Percentiles rank a stretch among this genome's conserved stretches.
phyloP scores from a whole-genome alignment of 1,140 invertebrate genomes.

The Conus ventricosus region DNA sequence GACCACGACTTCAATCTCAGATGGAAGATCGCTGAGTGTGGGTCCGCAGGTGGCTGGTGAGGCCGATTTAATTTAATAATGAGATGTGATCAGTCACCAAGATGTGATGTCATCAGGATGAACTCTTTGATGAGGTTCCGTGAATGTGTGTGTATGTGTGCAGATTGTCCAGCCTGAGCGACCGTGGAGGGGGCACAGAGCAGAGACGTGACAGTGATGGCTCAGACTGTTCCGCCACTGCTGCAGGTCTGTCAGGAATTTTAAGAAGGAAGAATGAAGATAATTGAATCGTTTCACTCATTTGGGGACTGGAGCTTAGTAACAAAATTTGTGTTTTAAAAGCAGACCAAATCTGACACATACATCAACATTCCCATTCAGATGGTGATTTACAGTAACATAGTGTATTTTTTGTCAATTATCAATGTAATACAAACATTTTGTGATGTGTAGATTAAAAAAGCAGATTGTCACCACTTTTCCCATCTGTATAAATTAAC shows the following conservation, averaged over 20 bases:
- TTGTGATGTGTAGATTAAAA: too few relatives aligned
- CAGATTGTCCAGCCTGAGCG: constrained; percentile 46
- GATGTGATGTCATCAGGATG: too few relatives aligned
- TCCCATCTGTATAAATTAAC: too few relatives aligned
- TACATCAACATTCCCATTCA: background rate
- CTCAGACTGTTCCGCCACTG: background rate
- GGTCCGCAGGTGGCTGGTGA: too few relatives aligned
- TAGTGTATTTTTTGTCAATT: background rate
- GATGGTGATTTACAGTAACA: background rate
- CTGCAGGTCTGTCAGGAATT: background rate
- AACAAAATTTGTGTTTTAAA: too few relatives aligned
- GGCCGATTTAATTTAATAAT: too few relatives aligned
- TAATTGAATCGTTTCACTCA: background rate
- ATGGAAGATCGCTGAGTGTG: too few relatives aligned
- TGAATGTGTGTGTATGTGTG: background rate
- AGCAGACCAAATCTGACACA: too few relatives aligned
- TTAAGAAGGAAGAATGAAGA: background rate
- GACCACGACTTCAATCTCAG: too few relatives aligned
- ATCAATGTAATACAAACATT: background rate
- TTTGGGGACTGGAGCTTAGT: background rate
- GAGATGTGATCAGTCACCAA: too few relatives aligned
- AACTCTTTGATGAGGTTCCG: too few relatives aligned
- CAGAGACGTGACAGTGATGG: background rate
- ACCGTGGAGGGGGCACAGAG: background rate
- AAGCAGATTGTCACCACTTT: too few relatives aligned